Conservation (phyloP, 2,888 invertebrate genomes). For the Fissipunctia ypsillon region DNA sequence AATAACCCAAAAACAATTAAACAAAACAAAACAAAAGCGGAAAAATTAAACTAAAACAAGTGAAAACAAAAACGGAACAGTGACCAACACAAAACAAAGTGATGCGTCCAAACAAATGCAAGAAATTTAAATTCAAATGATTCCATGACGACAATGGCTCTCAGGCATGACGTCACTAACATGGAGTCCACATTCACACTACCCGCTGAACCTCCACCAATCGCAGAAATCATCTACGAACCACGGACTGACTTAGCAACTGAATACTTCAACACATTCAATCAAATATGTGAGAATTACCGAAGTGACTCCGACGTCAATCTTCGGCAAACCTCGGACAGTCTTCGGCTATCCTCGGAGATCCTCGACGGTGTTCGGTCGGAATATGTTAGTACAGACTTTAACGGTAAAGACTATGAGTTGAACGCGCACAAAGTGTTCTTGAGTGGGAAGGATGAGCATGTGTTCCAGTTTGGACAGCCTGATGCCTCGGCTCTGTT, state of each 20-base stretch:
- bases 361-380: slow-evolving; percentile 81
- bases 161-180: slow-evolving; percentile 80
- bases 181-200: slow-evolving; percentile 87
- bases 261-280: slow-evolving; percentile 88
- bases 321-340: slow-evolving; percentile 84
- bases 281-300: slow-evolving; percentile 86
- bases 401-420: slow-evolving; percentile 69
- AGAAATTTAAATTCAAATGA: slow-evolving; percentile 84
- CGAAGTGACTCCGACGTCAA: slow-evolving; percentile 81
- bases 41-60: slow-evolving; percentile 33
- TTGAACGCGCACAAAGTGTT: slow-evolving; percentile 82
- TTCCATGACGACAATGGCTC: slow-evolving; percentile 76
- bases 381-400: slow-evolving; percentile 77
- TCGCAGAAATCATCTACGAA: slow-evolving; percentile 81
- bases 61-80: slow-evolving; percentile 44
- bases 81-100: slow-evolving; percentile 67
- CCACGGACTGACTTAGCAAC: slow-evolving; percentile 82
- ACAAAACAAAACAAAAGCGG: slow-evolving; percentile 18
- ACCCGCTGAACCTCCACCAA: slow-evolving; percentile 91
- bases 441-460: slow-evolving; percentile 80
- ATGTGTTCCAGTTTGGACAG: slow-evolving; percentile 90
- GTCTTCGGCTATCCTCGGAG: slow-evolving; percentile 83
- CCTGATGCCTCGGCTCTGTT: slow-evolving; percentile 91
- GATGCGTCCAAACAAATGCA: slow-evolving; percentile 80
- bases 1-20: slow-evolving; percentile 21